Percentiles rank a stretch among this genome's conserved stretches.
phyloP scores from a whole-genome alignment of 1,140 invertebrate species.

The Drosophila trapezifrons region DNA sequence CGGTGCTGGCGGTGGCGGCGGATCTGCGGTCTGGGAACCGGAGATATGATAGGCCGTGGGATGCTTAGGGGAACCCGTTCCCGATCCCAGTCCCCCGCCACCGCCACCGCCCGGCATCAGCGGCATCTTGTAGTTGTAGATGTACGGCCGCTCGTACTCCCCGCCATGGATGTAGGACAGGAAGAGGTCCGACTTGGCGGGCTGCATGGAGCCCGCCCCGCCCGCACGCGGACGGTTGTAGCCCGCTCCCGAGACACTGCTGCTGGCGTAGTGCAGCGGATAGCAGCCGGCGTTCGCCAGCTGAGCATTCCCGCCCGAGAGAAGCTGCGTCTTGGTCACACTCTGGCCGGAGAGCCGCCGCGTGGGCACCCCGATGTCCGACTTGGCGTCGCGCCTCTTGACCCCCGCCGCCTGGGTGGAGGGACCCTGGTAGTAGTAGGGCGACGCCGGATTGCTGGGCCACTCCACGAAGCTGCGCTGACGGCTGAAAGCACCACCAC shows the following conservation, averaged over 20 bases:
- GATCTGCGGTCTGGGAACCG: conserved; percentile 80
- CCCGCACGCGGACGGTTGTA: conserved; percentile 56
- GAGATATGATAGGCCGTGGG: conserved; percentile 81
- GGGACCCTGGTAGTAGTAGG: conserved; percentile 79
- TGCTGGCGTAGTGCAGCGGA: conserved; percentile 70
- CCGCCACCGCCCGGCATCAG: conserved; percentile 64
- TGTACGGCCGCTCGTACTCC: conserved; percentile 79
- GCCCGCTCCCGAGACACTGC: conserved; percentile 48
- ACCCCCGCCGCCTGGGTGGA: conserved; percentile 55
- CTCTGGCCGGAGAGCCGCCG: conserved; percentile 75
- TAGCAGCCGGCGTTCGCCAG: conserved; percentile 72
- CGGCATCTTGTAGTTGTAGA: conserved; percentile 83
- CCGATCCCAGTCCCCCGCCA: too few species aligned
- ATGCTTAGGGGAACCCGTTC: conserved; percentile 61
- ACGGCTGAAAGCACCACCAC: conserved; percentile 64
- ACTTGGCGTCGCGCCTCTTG: conserved; percentile 80
- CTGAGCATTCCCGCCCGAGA: conserved; percentile 59
- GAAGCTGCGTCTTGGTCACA: conserved; percentile 77
- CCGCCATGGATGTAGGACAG: conserved; percentile 79
- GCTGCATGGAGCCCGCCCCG: conserved; percentile 56
- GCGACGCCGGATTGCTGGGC: conserved; percentile 79
- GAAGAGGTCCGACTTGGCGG: conserved; percentile 83
- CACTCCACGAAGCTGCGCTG: conserved; percentile 81
- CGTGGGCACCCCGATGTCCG: conserved; percentile 82
- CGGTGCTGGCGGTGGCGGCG: conserved; percentile 65